These are phyloP conservation scores for Tillus elongatus DNA, from an alignment of 2,888 invertebrate species.

Conservation along the genomic window DNA sequence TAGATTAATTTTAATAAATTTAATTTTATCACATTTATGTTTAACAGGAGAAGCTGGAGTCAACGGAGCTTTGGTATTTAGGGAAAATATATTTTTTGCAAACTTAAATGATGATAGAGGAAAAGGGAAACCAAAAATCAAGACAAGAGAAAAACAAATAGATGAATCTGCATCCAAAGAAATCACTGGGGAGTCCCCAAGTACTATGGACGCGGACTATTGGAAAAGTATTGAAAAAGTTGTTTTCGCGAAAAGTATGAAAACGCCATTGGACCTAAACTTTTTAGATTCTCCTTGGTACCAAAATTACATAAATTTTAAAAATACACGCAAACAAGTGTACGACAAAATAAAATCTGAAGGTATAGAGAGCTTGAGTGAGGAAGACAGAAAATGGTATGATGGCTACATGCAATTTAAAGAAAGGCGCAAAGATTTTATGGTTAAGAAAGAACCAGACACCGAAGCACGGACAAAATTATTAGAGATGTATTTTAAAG, in stretches of 20 bases:
- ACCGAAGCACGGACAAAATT: no score
- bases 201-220: constrained; percentile 8
- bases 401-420: constrained; percentile 24
- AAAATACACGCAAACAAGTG: constrained; percentile 20
- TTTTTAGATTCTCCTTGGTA: constrained; percentile 28
- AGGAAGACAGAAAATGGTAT: constrained; percentile 23
- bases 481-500: no score
- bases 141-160: constrained; percentile 12
- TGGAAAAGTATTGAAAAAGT: constrained; percentile 24
- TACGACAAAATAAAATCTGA: constrained; percentile 17
- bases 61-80: constrained; percentile 25
- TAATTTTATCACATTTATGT: background rate
- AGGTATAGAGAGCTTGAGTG: constrained; percentile 16
- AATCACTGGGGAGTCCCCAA: constrained; percentile 11
- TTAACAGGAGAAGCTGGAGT: constrained; percentile 23
- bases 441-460: constrained; percentile 18
- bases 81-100: constrained; percentile 33
- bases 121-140: constrained; percentile 23
- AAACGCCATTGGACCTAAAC: constrained; percentile 21
- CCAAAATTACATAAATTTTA: constrained; percentile 24
- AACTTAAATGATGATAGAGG: constrained; percentile 27
- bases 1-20: background rate
- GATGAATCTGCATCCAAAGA: constrained; percentile 11
- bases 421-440: constrained; percentile 19
- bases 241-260: constrained; percentile 28